A percentile compares a stretch with the other conserved stretches of the same genome.
Conservation (phyloP, 53 echinoderm and acorn worm species). For the Mesocentrotus franciscanus region DNA sequence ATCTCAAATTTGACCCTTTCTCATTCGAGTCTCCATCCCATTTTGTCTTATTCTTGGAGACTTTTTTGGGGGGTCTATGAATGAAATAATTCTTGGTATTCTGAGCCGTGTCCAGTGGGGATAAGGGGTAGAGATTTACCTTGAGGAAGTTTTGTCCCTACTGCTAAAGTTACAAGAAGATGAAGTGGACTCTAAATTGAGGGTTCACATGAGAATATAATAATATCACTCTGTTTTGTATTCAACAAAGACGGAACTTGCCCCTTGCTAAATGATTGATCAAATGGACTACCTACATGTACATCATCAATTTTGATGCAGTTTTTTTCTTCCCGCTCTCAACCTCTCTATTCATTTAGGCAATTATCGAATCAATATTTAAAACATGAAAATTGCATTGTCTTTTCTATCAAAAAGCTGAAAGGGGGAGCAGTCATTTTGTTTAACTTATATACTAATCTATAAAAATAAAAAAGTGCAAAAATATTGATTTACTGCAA, state of each 20-base stretch:
- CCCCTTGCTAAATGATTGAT: neutral
- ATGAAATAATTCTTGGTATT: constrained; percentile 5
- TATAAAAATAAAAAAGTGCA: too few relatives aligned
- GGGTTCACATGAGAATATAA: neutral
- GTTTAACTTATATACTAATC: too few relatives aligned
- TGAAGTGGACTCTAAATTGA: neutral
- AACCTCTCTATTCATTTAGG: too few relatives aligned
- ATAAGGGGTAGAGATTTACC: neutral
- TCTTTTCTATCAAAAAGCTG: neutral
- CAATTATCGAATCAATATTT: too few relatives aligned
- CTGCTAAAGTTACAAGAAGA: constrained; percentile 31
- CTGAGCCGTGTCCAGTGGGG: constrained; percentile 21
- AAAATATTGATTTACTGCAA: too few relatives aligned
- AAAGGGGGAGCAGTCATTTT: too few relatives aligned
- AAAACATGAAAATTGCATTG: too few relatives aligned
- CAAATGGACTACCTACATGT: neutral
- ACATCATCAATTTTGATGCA: neutral
- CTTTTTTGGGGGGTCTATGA: neutral
- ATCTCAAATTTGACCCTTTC: constrained; percentile 45
- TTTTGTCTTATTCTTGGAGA: constrained; percentile 19
- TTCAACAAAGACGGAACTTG: constrained; percentile 11
- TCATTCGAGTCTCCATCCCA: constrained; percentile 29
- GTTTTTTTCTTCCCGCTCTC: too few relatives aligned
- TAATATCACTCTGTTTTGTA: neutral
- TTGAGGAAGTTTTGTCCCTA: constrained; percentile 18